Conservation (phyloP, 2,797 vertebrate genomes). For the Coranthus polyacanthus region DNA sequence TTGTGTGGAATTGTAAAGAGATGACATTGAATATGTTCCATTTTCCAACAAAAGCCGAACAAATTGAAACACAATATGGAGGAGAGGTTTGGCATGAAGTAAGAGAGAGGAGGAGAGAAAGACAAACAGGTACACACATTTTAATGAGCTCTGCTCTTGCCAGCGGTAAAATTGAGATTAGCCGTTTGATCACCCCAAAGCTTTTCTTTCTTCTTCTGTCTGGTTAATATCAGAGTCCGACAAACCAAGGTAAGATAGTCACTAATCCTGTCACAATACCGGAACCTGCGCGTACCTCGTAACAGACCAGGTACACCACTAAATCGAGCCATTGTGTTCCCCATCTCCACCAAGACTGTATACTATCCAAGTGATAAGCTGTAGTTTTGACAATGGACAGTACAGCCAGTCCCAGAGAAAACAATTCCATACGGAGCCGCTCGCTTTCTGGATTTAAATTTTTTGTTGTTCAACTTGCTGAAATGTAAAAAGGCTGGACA, state of each 20-base stretch:
- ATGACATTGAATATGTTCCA: slow-evolving; percentile 58
- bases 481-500: neutral
- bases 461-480: neutral
- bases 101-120: slow-evolving; percentile 26
- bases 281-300: slow-evolving; percentile 10
- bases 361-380: slow-evolving; percentile 4
- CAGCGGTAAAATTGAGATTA: slow-evolving; percentile 62
- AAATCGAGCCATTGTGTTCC: slow-evolving; percentile 14
- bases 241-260: slow-evolving; percentile 25
- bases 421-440: neutral
- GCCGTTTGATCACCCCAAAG: slow-evolving; percentile 51
- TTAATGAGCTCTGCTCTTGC: slow-evolving; percentile 56
- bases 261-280: slow-evolving; percentile 33
- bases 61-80: slow-evolving; percentile 62
- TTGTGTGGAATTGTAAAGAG: slow-evolving; percentile 48
- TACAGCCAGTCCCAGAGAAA: neutral
- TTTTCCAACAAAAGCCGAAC: slow-evolving; percentile 65
- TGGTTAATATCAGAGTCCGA: slow-evolving; percentile 37
- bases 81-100: slow-evolving; percentile 37
- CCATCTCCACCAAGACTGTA: neutral
- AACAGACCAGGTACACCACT: slow-evolving; percentile 5
- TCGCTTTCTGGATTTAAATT: slow-evolving; percentile 1
- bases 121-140: slow-evolving; percentile 57
- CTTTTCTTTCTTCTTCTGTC: slow-evolving; percentile 21
- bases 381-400: neutral